Conservation (phyloP, 2,113 vertebrate species). For the Felis chaus region DNA sequence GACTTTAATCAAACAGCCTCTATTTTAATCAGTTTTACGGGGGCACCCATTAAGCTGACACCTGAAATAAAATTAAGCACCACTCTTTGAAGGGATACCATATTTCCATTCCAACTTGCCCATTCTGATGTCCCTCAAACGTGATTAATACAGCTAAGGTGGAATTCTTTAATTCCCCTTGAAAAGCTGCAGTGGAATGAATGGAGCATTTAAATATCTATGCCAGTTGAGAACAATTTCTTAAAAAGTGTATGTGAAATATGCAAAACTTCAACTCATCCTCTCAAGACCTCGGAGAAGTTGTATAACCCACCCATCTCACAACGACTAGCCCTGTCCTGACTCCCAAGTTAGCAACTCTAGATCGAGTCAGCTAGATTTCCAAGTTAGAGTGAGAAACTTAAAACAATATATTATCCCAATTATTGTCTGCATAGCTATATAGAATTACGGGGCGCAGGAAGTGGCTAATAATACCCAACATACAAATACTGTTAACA, state of each 20-base stretch:
- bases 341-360: not conserved
- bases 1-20: conserved; percentile 14
- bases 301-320: not conserved
- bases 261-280: not conserved
- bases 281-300: not conserved
- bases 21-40: conserved; percentile 44
- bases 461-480: not conserved
- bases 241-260: not conserved
- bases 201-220: conserved; percentile 9
- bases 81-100: not conserved
- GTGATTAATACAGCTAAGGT: not conserved
- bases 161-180: conserved; percentile 16
- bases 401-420: not conserved
- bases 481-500: not conserved
- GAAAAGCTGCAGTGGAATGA: conserved; percentile 7
- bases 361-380: not conserved
- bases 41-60: not conserved
- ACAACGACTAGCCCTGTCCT: not conserved
- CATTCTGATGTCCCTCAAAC: conserved; percentile 5
- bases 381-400: conserved; percentile 16
- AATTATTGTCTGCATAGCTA: not conserved
- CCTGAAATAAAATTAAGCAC: conserved; percentile 52
- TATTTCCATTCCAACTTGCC: conserved; percentile 32
- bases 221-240: not conserved
- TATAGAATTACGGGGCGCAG: not conserved